phyloP scores from a whole-genome alignment of 1,140 invertebrate species.

The Drosophila insularis region DNA sequence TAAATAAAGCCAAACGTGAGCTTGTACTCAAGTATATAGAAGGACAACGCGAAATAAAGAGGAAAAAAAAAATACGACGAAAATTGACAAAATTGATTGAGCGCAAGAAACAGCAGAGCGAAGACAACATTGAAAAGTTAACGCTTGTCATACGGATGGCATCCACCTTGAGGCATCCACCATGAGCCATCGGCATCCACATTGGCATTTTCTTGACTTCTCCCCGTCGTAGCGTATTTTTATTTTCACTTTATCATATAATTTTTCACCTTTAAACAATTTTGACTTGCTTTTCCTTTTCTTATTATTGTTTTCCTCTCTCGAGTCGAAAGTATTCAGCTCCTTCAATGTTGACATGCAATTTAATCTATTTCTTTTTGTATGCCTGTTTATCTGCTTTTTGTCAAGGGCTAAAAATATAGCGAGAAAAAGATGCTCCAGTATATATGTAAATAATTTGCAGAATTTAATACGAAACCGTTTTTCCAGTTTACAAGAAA shows the following conservation, averaged over 20 bases:
- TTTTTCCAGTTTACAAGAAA: neutral
- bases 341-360: conserved; percentile 41
- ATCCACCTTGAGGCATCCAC: conserved; percentile 12
- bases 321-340: neutral
- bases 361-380: conserved; percentile 50
- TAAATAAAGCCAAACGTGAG: conserved; percentile 58
- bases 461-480: conserved; percentile 24
- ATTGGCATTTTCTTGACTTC: neutral
- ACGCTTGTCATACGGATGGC: conserved; percentile 42
- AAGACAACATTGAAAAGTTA: conserved; percentile 48
- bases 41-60: conserved; percentile 36
- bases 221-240: conserved; percentile 6
- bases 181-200: neutral
- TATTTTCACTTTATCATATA: conserved; percentile 47
- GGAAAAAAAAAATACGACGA: conserved; percentile 18
- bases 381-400: conserved; percentile 21
- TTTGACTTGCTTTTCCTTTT: conserved; percentile 21
- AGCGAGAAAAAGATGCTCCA: neutral
- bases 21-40: conserved; percentile 19
- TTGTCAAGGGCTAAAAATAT: conserved; percentile 6
- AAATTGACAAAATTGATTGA: conserved; percentile 75
- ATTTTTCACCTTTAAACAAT: conserved; percentile 67
- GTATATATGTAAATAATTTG: conserved; percentile 31
- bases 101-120: conserved; percentile 37
- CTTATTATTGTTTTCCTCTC: conserved; percentile 49